Evolutionary conservation across 2,797 vertebrate genomes (phyloP).

Genomic region (Xiphorhynchus erythropygius): DNA sequence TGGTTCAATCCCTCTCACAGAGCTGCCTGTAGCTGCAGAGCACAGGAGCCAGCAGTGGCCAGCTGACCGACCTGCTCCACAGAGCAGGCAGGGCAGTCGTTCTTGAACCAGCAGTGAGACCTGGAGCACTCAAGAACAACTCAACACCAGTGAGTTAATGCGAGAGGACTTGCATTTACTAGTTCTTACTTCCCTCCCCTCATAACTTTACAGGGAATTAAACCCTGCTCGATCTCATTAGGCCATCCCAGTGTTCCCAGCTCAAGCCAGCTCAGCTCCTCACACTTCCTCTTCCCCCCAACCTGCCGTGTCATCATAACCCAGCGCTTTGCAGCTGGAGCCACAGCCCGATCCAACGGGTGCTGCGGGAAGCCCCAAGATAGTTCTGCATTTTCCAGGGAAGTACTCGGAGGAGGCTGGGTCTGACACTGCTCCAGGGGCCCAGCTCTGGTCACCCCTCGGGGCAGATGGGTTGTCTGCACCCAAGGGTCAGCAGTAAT

Average conservation of each 20-base stretch:
- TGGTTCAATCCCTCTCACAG: neutral
- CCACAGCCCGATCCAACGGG: neutral
- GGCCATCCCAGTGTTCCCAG: neutral
- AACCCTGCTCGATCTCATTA: fast-evolving
- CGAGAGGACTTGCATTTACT: fast-evolving
- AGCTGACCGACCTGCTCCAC: neutral
- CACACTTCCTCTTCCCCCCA: constrained; percentile 1
- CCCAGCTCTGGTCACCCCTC: neutral
- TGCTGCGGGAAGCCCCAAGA: neutral
- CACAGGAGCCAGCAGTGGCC: neutral
- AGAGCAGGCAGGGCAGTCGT: neutral
- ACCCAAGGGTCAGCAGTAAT: neutral
- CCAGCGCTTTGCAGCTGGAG: neutral
- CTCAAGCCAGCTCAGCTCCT: constrained; percentile 29
- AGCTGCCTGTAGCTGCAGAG: neutral
- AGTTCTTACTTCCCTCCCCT: neutral
- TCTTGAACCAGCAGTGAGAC: neutral
- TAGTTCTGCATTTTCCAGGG: neutral
- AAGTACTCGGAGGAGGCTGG: neutral
- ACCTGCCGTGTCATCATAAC: constrained; percentile 49
- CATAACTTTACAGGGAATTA: neutral
- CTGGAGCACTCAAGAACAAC: neutral
- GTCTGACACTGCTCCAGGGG: fast-evolving
- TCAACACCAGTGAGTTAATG: fast-evolving
- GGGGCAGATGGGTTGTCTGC: neutral